A percentile compares a stretch with the other conserved stretches of the same genome.
These are phyloP conservation scores for Xestoiulus laeticollis DNA, from an alignment of 2,888 invertebrate genomes.

Conservation along the genomic window DNA sequence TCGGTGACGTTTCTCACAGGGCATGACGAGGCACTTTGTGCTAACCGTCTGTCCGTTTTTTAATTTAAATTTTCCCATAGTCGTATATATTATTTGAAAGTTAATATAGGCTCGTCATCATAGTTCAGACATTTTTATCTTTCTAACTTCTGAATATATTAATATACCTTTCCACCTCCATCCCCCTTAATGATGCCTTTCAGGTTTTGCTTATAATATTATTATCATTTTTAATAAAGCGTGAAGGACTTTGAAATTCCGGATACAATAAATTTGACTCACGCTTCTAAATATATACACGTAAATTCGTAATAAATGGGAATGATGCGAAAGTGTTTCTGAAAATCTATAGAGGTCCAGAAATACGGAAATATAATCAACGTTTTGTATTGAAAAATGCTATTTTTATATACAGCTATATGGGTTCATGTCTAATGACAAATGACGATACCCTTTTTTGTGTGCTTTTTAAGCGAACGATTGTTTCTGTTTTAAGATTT, in stretches of 20 bases:
- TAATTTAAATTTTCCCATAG: not conserved
- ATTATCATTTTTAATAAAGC: not conserved
- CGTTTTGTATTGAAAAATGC: not conserved
- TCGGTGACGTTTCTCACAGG: not conserved
- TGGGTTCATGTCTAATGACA: too few relatives aligned
- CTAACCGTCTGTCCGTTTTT: not conserved
- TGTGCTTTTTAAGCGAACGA: not conserved
- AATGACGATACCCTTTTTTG: not conserved
- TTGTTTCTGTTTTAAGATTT: not conserved
- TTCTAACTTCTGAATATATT: not conserved
- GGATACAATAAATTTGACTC: not conserved
- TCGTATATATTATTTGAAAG: not conserved
- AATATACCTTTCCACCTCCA: not conserved
- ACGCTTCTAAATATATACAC: not conserved
- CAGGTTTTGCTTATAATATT: not conserved
- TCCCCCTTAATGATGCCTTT: not conserved
- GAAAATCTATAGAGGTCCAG: not conserved
- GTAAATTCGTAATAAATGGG: not conserved
- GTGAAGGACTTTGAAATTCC: constrained; percentile 15
- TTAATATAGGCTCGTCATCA: not conserved
- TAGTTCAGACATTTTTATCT: not conserved
- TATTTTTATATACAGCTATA: too few relatives aligned
- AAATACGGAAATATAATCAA: not conserved
- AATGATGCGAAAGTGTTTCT: not conserved
- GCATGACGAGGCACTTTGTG: not conserved